These are phyloP conservation scores for Ormyrus nitidulus DNA, from an alignment of 2,888 invertebrate species.

Conservation along the genomic window DNA sequence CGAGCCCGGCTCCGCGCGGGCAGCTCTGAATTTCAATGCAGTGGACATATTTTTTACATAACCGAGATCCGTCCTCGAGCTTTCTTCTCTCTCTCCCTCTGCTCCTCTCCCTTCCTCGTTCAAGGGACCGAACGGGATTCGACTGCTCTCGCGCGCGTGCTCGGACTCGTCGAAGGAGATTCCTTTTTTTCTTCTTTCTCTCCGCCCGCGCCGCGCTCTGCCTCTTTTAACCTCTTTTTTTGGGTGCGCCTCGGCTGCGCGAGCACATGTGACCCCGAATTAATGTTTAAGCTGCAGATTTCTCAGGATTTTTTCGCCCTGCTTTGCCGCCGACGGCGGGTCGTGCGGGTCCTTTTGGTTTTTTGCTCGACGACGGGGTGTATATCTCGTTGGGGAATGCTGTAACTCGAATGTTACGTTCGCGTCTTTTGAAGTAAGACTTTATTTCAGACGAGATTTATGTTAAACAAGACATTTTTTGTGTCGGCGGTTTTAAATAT, in stretches of 20 bases:
- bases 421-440: too few species aligned
- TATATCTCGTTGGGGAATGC: too few species aligned
- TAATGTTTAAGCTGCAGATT: conserved; percentile 38
- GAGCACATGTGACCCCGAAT: conserved; percentile 31
- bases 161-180: conserved; percentile 49
- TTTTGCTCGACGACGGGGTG: too few species aligned
- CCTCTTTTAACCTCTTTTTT: conserved; percentile 10
- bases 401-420: too few species aligned
- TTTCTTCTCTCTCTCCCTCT: conserved; percentile 7
- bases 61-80: neutral
- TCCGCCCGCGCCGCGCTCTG: neutral
- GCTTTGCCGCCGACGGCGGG: neutral
- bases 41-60: conserved; percentile 28
- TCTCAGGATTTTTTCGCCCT: neutral
- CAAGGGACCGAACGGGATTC: conserved; percentile 36
- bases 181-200: conserved; percentile 26
- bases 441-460: too few species aligned
- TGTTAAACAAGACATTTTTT: too few species aligned
- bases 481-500: too few species aligned
- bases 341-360: neutral
- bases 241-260: neutral
- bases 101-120: neutral
- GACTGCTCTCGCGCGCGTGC: conserved; percentile 21
- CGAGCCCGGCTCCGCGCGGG: neutral
- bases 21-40: conserved; percentile 27